These are phyloP conservation scores for Neolamprologus sp. DNA, from an alignment of 2,113 vertebrate species.

Conservation along the genomic window DNA sequence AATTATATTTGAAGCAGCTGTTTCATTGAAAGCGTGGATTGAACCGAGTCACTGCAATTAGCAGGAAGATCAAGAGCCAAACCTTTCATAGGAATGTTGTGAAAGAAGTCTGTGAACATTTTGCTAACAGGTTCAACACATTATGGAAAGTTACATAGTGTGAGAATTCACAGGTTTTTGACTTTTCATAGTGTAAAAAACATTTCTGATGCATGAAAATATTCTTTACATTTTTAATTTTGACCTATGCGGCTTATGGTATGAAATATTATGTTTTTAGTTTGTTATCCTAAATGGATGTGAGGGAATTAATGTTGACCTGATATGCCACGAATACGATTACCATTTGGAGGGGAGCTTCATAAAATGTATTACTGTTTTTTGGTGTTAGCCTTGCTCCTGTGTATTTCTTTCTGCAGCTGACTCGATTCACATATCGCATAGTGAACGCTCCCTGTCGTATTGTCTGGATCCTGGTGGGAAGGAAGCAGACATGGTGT, in stretches of 20 bases:
- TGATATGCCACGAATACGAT: background rate
- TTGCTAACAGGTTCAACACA: background rate
- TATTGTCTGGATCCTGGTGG: slow-evolving; percentile 6
- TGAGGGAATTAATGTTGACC: background rate
- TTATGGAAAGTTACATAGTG: background rate
- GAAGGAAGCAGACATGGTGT: slow-evolving; percentile 5
- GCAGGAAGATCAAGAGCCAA: background rate
- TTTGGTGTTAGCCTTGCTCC: background rate
- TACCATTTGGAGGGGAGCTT: background rate
- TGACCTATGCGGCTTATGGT: too few relatives aligned
- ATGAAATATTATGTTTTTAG: background rate
- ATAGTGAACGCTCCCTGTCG: background rate
- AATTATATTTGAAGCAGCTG: background rate
- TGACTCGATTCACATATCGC: background rate
- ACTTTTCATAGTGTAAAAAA: background rate
- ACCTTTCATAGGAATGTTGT: background rate
- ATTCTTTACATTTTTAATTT: background rate
- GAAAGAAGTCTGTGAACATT: background rate
- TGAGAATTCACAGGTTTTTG: background rate
- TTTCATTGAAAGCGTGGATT: background rate
- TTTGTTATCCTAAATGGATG: background rate
- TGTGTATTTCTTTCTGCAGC: background rate
- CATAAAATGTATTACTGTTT: background rate
- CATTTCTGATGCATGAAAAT: background rate
- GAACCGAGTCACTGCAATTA: background rate